These are phyloP conservation scores for Apoda limacodes DNA, from an alignment of 2,888 invertebrate species.

Conservation along the genomic window DNA sequence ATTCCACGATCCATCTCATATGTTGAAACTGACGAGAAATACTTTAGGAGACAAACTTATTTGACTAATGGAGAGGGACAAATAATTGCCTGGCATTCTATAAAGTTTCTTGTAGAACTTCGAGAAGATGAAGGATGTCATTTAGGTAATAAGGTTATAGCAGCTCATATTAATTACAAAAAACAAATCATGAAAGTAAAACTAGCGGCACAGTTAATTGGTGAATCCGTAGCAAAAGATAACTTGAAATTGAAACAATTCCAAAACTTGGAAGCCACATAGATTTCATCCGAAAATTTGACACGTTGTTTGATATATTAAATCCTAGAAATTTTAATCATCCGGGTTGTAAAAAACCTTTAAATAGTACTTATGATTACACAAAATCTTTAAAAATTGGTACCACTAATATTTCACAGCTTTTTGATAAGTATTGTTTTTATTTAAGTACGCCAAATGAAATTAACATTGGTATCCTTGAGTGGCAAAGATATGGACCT, in stretches of 20 bases:
- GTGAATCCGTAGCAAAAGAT: slow-evolving; percentile 1
- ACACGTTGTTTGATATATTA: slow-evolving; percentile 5
- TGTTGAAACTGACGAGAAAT: slow-evolving; percentile 6
- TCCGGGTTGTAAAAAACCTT: slow-evolving; percentile 3
- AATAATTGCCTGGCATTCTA: slow-evolving; percentile 1
- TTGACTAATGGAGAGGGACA: background rate
- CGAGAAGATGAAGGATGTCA: slow-evolving; percentile 1
- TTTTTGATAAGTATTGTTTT: slow-evolving; percentile 8
- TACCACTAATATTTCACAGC: background rate
- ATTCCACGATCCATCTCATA: too few species aligned
- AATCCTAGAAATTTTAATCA: slow-evolving; percentile 3
- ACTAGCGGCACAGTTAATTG: slow-evolving; percentile 1
- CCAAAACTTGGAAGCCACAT: slow-evolving; percentile 3
- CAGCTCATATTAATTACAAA: slow-evolving; percentile 5
- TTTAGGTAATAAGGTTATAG: slow-evolving; percentile 5
- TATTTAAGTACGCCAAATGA: too few species aligned
- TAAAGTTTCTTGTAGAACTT: slow-evolving; percentile 3
- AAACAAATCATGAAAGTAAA: slow-evolving; percentile 5
- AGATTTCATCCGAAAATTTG: slow-evolving; percentile 2
- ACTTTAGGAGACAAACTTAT: slow-evolving; percentile 3
- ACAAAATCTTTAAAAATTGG: background rate
- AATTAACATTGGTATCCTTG: too few species aligned
- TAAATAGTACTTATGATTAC: background rate
- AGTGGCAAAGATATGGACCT: too few species aligned
- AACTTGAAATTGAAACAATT: slow-evolving; percentile 4